These are phyloP conservation scores for Archivesica marissinica DNA, from an alignment of 1,140 invertebrate species.

Conservation along the genomic window DNA sequence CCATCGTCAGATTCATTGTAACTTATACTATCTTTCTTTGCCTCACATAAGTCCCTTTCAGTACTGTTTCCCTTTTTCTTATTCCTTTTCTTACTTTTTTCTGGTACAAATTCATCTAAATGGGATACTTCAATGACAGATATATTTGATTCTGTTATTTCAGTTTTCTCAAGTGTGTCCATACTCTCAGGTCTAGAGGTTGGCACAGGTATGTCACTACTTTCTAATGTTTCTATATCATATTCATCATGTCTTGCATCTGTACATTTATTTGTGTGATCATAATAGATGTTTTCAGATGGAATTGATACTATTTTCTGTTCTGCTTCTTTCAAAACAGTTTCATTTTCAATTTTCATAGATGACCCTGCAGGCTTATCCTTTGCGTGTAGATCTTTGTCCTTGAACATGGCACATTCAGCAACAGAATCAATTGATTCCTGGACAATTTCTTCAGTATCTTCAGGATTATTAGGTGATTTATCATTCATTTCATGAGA, in stretches of 20 bases:
- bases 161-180: too few relatives aligned
- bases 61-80: not conserved
- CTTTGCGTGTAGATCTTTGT: too few relatives aligned
- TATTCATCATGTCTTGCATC: not conserved
- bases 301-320: too few relatives aligned
- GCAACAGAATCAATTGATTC: not conserved
- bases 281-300: too few relatives aligned
- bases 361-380: not conserved
- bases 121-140: not conserved
- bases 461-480: not conserved
- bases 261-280: too few relatives aligned
- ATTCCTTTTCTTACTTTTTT: conserved; percentile 29
- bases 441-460: not conserved
- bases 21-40: not conserved
- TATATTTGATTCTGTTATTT: too few relatives aligned
- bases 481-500: not conserved
- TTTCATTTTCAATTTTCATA: not conserved
- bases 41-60: not conserved
- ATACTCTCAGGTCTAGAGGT: too few relatives aligned
- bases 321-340: not conserved
- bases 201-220: too few relatives aligned
- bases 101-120: not conserved
- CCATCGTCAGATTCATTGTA: not conserved
- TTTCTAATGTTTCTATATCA: too few relatives aligned
- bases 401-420: too few relatives aligned